A percentile compares a stretch with the other conserved stretches of the same genome.
Conservation (phyloP, 2,888 invertebrate species). For the Phrixothrix hirtus region DNA sequence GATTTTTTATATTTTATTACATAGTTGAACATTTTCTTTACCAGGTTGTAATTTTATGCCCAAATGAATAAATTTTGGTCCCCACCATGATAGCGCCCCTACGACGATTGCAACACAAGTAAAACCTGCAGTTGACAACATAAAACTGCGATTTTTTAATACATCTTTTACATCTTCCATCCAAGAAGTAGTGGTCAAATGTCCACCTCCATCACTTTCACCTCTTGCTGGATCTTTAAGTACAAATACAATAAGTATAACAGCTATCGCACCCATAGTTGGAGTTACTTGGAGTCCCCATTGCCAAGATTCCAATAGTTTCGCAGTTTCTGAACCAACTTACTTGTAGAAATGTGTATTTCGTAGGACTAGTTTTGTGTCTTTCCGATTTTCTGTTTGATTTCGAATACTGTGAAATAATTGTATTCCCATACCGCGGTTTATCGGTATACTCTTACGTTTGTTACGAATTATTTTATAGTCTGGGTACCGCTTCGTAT, state of each 20-base stretch:
- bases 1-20: too few species aligned
- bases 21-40: constrained; percentile 55
- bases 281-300: constrained; percentile 96
- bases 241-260: constrained; percentile 72
- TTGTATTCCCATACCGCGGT: too few species aligned
- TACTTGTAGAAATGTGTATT: too few species aligned
- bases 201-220: constrained; percentile 78
- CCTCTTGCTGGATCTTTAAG: constrained; percentile 88
- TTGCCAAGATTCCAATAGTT: constrained; percentile 76
- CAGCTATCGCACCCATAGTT: constrained; percentile 77
- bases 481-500: too few species aligned
- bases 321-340: constrained; percentile 84
- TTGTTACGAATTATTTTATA: too few species aligned
- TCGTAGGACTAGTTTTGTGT: too few species aligned
- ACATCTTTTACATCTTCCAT: constrained; percentile 73
- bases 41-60: constrained; percentile 72
- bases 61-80: constrained; percentile 81
- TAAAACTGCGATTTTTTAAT: constrained; percentile 80
- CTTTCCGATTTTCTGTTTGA: too few species aligned
- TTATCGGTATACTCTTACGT: too few species aligned
- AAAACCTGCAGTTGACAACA: constrained; percentile 91
- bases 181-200: constrained; percentile 74
- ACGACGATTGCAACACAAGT: constrained; percentile 97
- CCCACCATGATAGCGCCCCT: constrained; percentile 97
- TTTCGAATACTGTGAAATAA: too few species aligned